Conservation (phyloP, 2,113 vertebrate species). For the Lampris incognitus region DNA sequence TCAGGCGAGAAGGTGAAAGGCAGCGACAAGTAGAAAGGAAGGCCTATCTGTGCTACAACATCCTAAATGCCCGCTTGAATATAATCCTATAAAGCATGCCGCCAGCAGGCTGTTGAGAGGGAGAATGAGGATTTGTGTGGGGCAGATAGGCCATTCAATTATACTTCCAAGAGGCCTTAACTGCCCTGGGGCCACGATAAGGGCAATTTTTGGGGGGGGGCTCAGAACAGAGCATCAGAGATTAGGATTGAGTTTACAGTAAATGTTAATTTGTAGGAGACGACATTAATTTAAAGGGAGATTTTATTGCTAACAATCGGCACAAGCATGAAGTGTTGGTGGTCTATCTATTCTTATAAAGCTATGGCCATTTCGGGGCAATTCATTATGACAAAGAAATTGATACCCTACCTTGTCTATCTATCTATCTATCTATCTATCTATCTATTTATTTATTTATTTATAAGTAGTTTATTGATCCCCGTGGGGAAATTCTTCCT, state of each 20-base stretch:
- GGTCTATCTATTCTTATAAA: too few species aligned
- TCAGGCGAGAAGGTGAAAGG: slow-evolving; percentile 76
- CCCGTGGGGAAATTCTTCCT: too few species aligned
- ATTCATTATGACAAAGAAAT: too few species aligned
- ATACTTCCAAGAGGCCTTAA: slow-evolving; percentile 53
- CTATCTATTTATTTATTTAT: too few species aligned
- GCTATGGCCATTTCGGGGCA: too few species aligned
- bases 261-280: slow-evolving; percentile 31
- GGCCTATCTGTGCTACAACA: slow-evolving; percentile 60
- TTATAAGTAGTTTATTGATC: too few species aligned
- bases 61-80: slow-evolving; percentile 74
- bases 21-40: slow-evolving; percentile 71
- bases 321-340: too few species aligned
- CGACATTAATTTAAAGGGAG: too few species aligned
- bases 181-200: slow-evolving; percentile 45
- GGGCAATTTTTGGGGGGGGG: slow-evolving; percentile 42
- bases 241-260: background rate
- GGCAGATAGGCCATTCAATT: slow-evolving; percentile 63
- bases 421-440: too few species aligned
- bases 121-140: slow-evolving; percentile 68
- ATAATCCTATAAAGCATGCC: slow-evolving; percentile 80
- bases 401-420: too few species aligned
- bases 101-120: slow-evolving; percentile 64
- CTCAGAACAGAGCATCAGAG: slow-evolving; percentile 1
- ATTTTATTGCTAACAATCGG: too few species aligned